Evolutionary conservation across 2,113 vertebrate species (phyloP), one percentile per base, ranked within the genome.

Genomic region (Turdus rufiventris): DNA sequence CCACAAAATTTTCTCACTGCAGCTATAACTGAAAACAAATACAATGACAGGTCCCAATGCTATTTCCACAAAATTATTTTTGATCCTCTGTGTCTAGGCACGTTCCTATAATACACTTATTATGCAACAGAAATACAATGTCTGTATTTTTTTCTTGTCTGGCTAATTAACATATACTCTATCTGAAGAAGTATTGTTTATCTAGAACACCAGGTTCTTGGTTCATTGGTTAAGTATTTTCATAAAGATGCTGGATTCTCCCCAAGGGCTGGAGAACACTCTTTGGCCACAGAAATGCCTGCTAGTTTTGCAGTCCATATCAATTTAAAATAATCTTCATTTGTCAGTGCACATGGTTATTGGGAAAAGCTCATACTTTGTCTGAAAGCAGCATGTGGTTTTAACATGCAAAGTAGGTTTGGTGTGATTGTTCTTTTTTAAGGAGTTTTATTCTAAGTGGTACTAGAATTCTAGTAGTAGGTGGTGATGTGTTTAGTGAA

Each of bases 51-150:
- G 14, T 62, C 29, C 25, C 42, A 34, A 71, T 63, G 66, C 38
- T 54, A 19, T 56, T 90, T 61, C 42, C 13, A 29, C 24, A 78
- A n/a, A 84, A 81, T 34, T 0, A 16, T 62, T 77, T 90, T 77
- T 28, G 10, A 53, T 85, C 8, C 17, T 66, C 14, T 62, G 31
- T 85, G 42, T 14, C 10, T 73, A 45, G 6, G 17, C 0, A 0
- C 8, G 50, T 62, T 65, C 28, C 14, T 57, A 2, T 53, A 72
- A 57, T 18, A 29, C 10, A 17, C 14, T 8, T 47, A 15, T 38
- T 58, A 14, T 12, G 31, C 10, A 26, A 42, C 31, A 81, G 56
- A 88, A 9, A 90, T 8, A 15, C 7, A 34, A 28, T 12, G 10
- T 51, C 65, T 63, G 18, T 4, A 3, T 31, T 58, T 57, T 67